Base-by-base conservation (phyloP, 2,888 invertebrate species). In the Panzeria rudis region DNA sequence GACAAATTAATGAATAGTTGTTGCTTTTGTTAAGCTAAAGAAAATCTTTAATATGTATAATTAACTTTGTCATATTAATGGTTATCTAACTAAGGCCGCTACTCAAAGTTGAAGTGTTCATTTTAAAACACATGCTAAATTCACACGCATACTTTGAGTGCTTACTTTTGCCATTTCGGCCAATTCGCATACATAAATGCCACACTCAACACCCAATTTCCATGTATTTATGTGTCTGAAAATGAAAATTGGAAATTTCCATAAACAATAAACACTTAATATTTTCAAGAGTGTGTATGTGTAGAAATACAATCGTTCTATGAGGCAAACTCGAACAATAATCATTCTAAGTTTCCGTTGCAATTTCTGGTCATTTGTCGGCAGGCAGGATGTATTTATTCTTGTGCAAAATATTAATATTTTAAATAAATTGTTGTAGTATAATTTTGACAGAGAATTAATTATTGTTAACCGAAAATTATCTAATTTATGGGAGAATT, bases 321-420 rank as follows among this genome's bases (percentile, higher is more conserved):
- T 68, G 68, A 66, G 61, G 71, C 76, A 77, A 81, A 61, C 72
- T 61, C 59, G 61, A 77, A 35, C 71, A 76, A 76, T 50, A 68
- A 77, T 81, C 47, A 77, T 79, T 81, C 61, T 72, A 77, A 84
- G 61, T 66, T 81, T 84, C 84, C 84, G 84, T 44, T 77, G 76
- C 66, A 77, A 84, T 84, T 77, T 84, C 81, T 84, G 81, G 81
- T 77, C 66, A 84, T 84, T 84, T 84, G 84, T 84, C 84, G 44
- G 25, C 59, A 44, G 44, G 11, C 66, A 76, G 81, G 84, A 84
- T 77, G 75, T 61, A 44, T 38, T 73, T 61, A 44, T 38, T 73
- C 64, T 62, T 69, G 68, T 64, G 50, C 20, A 69, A 84, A 62
- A 71, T 72, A 68, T 75, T 61, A 20, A 38, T 44, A 66, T 68